phyloP scores from a whole-genome alignment of 2,113 vertebrate genomes.

The Cephalopterus ornatus region DNA sequence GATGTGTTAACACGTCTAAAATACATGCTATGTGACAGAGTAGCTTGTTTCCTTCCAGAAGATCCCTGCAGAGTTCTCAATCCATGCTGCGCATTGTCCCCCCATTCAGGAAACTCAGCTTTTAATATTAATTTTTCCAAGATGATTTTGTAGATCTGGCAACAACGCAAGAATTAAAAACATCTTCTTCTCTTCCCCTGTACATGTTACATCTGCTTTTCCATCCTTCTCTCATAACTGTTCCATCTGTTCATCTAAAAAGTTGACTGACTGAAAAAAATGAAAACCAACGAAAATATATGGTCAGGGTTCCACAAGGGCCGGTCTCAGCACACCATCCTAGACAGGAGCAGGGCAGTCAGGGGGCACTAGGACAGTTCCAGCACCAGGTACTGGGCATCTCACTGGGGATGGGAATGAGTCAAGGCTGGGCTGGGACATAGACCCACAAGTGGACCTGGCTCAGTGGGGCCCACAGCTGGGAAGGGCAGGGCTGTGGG shows the following conservation, averaged over 20 bases:
- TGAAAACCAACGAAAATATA: not conserved
- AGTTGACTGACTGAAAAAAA: not conserved
- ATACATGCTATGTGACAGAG: not conserved
- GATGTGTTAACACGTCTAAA: not conserved
- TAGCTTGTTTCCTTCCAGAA: not conserved
- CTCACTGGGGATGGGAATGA: not conserved
- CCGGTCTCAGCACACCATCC: fast-evolving
- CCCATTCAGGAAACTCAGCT: not conserved
- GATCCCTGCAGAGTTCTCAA: not conserved
- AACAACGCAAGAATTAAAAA: not conserved
- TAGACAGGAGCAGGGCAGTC: not conserved
- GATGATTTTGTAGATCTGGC: not conserved
- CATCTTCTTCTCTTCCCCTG: not conserved
- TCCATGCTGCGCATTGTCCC: not conserved
- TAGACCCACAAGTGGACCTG: fast-evolving
- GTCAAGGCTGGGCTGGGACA: fast-evolving
- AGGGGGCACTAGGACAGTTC: fast-evolving
- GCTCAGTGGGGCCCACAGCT: fast-evolving
- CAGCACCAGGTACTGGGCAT: fast-evolving
- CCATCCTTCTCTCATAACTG: not conserved
- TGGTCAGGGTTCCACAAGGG: not conserved
- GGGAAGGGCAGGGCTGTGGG: not conserved
- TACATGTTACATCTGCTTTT: not conserved
- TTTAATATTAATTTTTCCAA: not conserved
- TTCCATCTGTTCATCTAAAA: not conserved